These are phyloP conservation scores for Callospermophilus lateralis DNA, from an alignment of 2,113 vertebrate genomes.

Conservation along the genomic window DNA sequence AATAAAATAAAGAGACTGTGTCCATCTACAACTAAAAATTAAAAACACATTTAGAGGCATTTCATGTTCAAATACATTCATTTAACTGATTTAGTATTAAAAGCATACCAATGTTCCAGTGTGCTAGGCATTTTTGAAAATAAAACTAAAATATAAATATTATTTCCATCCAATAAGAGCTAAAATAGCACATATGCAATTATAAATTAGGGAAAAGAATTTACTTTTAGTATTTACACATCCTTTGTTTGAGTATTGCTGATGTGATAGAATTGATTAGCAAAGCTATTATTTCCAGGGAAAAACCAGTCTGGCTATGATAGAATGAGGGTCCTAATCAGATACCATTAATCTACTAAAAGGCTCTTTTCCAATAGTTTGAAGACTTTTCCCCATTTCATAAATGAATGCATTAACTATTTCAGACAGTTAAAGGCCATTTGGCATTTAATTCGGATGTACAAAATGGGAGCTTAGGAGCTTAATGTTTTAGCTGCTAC, in stretches of 20 bases:
- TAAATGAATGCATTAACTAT: constrained; percentile 45
- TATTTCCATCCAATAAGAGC: neutral
- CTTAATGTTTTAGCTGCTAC: constrained; percentile 4
- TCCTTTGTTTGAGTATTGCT: neutral
- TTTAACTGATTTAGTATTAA: constrained; percentile 18
- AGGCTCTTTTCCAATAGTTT: neutral
- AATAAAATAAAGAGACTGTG: too few species aligned
- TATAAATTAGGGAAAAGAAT: neutral
- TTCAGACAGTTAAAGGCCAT: neutral
- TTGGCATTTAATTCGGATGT: neutral
- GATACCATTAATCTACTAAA: neutral
- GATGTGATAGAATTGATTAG: neutral
- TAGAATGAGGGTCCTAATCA: neutral
- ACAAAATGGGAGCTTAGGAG: constrained; percentile 22
- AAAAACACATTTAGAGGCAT: neutral
- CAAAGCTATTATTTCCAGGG: neutral
- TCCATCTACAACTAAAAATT: too few species aligned
- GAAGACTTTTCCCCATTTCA: constrained; percentile 40
- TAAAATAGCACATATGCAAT: neutral
- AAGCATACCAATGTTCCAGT: neutral
- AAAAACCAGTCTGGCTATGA: neutral
- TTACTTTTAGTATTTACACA: neutral
- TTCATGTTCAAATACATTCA: neutral
- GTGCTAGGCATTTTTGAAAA: neutral
- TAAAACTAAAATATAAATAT: neutral